Percentiles rank a stretch among this genome's conserved stretches.
Conservation (phyloP, 2,797 vertebrate genomes). For the Lateolabrax maculatus region DNA sequence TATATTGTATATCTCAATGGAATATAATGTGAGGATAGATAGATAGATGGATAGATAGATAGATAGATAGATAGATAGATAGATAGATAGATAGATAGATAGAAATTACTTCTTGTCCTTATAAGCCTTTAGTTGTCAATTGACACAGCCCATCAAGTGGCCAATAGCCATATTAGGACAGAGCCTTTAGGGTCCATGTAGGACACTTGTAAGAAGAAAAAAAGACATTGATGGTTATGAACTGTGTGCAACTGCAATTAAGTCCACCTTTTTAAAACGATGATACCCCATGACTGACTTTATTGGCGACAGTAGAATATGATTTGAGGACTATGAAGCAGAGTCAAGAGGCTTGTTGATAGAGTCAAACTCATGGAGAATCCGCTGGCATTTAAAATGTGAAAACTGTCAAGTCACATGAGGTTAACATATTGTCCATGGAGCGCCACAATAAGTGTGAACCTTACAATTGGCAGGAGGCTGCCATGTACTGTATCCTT, state of each 20-base stretch:
- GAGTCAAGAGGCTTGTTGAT: not conserved
- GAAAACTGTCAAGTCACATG: not conserved
- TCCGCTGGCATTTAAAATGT: constrained; percentile 3
- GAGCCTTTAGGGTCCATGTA: constrained; percentile 12
- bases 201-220: not conserved
- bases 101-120: not conserved
- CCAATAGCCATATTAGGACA: constrained; percentile 4
- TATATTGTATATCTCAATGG: not conserved
- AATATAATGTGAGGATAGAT: not conserved
- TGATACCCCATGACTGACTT: not conserved
- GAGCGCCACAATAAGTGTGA: not conserved
- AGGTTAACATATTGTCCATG: constrained; percentile 10
- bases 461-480: not conserved
- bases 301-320: not conserved
- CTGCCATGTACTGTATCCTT: constrained; percentile 13
- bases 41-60: not conserved
- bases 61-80: not conserved
- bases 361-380: not conserved
- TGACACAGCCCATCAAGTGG: constrained; percentile 8
- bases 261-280: not conserved
- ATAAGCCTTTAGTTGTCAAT: not conserved
- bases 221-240: not conserved
- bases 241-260: not conserved
- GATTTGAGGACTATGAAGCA: constrained; percentile 7
- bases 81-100: not conserved